A percentile compares a stretch with the other conserved stretches of the same genome.
These are phyloP conservation scores for Callorhinus ursinus DNA, from an alignment of 2,113 vertebrate genomes.

Conservation along the genomic window DNA sequence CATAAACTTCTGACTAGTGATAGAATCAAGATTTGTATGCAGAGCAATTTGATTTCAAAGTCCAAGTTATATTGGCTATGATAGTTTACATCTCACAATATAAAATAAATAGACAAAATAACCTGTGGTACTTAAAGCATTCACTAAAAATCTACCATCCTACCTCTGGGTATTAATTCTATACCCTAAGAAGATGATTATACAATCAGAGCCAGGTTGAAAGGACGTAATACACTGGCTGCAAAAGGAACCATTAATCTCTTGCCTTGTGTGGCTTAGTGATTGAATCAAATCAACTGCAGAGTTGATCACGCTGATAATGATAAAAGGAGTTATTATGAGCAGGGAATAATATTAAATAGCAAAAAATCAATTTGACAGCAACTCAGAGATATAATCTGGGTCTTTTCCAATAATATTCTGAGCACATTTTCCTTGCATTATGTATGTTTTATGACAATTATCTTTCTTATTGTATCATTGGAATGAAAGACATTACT, in stretches of 20 bases:
- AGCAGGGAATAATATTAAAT: conserved; percentile 38
- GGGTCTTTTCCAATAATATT: conserved; percentile 4
- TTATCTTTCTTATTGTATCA: conserved; percentile 51
- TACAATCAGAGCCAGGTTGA: neutral
- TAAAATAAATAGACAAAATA: conserved; percentile 11
- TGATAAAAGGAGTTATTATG: conserved; percentile 4
- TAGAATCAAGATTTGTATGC: neutral
- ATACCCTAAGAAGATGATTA: neutral
- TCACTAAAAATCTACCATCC: neutral
- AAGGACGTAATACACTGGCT: neutral
- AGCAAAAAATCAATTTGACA: conserved; percentile 48
- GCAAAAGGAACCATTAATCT: conserved; percentile 2
- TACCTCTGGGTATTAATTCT: neutral
- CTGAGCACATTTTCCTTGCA: neutral
- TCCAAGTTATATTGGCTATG: neutral
- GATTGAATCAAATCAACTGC: conserved; percentile 28
- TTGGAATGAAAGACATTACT: conserved; percentile 50
- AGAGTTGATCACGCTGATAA: neutral
- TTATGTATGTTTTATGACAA: conserved; percentile 50
- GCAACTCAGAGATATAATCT: neutral
- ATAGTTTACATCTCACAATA: neutral
- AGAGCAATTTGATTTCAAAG: neutral
- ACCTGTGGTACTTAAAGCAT: neutral
- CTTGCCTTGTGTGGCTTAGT: neutral
- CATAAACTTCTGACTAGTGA: neutral